Conservation (phyloP, 2,113 vertebrate species). For the Glaucomys volans region DNA sequence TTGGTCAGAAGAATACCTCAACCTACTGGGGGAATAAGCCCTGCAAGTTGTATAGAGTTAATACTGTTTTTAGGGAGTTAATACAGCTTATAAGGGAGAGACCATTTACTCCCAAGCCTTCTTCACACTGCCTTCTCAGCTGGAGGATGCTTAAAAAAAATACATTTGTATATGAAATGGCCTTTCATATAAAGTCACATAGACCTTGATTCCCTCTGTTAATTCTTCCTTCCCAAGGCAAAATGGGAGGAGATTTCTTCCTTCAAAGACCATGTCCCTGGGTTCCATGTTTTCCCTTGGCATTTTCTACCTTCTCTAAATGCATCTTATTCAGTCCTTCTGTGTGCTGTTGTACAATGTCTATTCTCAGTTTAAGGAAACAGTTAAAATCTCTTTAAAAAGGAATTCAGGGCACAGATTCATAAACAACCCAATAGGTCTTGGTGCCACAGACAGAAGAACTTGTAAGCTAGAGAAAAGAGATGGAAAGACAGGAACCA, state of each 20-base stretch:
- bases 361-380: background rate
- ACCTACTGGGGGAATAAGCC: background rate
- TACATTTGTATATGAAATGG: background rate
- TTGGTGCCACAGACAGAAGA: background rate
- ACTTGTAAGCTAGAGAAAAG: background rate
- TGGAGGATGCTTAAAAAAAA: background rate
- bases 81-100: background rate
- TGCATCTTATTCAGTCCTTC: background rate
- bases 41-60: background rate
- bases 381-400: background rate
- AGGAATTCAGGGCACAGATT: background rate
- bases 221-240: background rate
- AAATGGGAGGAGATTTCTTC: background rate
- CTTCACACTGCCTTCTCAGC: background rate
- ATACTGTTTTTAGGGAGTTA: background rate
- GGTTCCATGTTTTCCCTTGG: background rate
- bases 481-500: background rate
- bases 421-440: conserved; percentile 6
- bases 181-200: background rate
- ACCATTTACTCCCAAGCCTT: background rate
- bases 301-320: background rate
- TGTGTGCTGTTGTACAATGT: background rate
- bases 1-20: background rate
- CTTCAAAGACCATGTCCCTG: conserved; percentile 1
- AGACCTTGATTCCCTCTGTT: background rate